Base-by-base conservation (phyloP, 1,140 invertebrate genomes). In the Melitaea cinxia region DNA sequence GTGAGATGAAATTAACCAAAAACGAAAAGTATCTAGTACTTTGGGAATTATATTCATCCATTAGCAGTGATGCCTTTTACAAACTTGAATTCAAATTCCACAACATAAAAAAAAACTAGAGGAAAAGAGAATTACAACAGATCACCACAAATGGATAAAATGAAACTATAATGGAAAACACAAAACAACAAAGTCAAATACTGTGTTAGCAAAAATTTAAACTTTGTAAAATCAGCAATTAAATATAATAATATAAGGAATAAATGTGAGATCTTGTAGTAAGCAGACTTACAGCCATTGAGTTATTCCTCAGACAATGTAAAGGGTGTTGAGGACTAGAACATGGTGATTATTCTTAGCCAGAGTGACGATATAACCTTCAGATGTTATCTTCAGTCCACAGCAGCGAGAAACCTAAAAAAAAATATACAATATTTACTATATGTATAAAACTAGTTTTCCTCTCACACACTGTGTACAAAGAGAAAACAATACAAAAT, bases 311-410 rank as follows among this genome's bases (percentile, higher is more conserved):
- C 94, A 96, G 88, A 96, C 94, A 93, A 98, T 97, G 92, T 97
- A 98, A 75, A 98, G 94, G 39, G 97, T 98, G 92, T 99, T 98
- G 78, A 99, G 93, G 77, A 99, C 96, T 85, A 99, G 94, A 74
- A 99, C 97, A 91, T 99, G 97, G 92, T 99, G 98, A 93, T 99
- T 99, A 93, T 99, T 99, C 93, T 99, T 99, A 79, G 98, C 98
- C 87, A 99, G 92, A 55, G 98, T 99, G 71, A 99, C 97, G 68
- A 99, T 95, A 91, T 98, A 98, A 57, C 98, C 98, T 92, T 98
- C 97, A 4, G 96, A 97, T 42, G 98, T 99, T 73, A 99, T 98
- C 92, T 99, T 99, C 75, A 99, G 93, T 49, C 98, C 98, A 88
- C 98, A 99, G 93, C 98, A 99, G 78, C 98, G 95, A 68, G 97